Evolutionary conservation across 2,888 invertebrate species (phyloP).

Genomic region (Athripsodes cinereus): DNA sequence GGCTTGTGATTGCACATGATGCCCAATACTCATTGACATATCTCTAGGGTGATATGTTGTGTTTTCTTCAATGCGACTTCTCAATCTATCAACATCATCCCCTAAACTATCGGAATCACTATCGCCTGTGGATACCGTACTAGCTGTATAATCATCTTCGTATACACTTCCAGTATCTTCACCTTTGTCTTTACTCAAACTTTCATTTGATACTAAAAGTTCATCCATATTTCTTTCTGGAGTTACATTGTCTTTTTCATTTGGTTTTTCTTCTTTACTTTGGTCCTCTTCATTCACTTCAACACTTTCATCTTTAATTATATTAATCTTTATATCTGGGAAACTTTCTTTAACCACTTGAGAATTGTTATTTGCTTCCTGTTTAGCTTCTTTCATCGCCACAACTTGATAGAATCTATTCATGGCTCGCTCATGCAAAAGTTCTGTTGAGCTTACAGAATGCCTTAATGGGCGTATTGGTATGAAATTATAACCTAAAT

Average conservation of each 20-base stretch:
- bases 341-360: constrained; percentile 31
- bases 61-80: constrained; percentile 44
- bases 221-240: not conserved
- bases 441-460: constrained; percentile 76
- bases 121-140: constrained; percentile 51
- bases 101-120: constrained; percentile 42
- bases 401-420: constrained; percentile 74
- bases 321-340: constrained; percentile 17
- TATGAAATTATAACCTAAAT: constrained; percentile 53
- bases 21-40: constrained; percentile 36
- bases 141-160: constrained; percentile 58
- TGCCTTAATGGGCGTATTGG: constrained; percentile 59
- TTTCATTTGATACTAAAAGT: constrained; percentile 25
- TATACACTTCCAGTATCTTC: constrained; percentile 49
- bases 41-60: constrained; percentile 64
- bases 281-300: constrained; percentile 6
- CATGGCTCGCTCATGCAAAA: constrained; percentile 77
- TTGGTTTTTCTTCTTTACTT: not conserved
- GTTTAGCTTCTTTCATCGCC: constrained; percentile 65
- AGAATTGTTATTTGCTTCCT: constrained; percentile 14
- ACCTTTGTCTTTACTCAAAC: constrained; percentile 32
- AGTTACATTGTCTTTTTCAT: not conserved
- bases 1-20: constrained; percentile 46
- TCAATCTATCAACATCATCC: constrained; percentile 34
- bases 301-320: not conserved